Percentiles rank a stretch among this genome's conserved stretches.
Evolutionary conservation across 2,113 vertebrate species (phyloP).

Genomic region (Petrocephalus microphthalmus): DNA sequence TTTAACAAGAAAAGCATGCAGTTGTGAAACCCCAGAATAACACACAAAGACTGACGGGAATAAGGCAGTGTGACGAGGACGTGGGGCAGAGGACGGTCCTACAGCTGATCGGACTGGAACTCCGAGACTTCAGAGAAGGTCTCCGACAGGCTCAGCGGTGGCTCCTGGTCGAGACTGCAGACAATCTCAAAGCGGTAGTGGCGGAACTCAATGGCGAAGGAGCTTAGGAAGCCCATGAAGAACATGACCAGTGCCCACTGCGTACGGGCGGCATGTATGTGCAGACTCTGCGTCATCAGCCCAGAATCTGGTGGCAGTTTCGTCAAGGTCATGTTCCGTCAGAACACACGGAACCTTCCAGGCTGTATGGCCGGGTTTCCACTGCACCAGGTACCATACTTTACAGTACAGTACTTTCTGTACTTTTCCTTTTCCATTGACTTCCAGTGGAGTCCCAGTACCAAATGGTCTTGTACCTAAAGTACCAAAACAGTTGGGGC

Average conservation of each 20-base stretch:
- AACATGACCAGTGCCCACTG: conserved; percentile 88
- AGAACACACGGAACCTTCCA: not conserved
- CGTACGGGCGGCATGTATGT: conserved; percentile 68
- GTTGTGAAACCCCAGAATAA: conserved; percentile 14
- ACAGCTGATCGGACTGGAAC: conserved; percentile 51
- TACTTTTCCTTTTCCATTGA: not conserved
- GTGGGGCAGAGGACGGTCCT: not conserved
- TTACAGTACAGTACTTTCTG: not conserved
- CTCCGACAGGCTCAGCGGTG: conserved; percentile 61
- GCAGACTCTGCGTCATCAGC: conserved; percentile 61
- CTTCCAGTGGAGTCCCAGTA: not conserved
- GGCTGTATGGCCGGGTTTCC: not conserved
- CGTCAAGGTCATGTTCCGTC: conserved; percentile 58
- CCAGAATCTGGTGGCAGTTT: conserved; percentile 60
- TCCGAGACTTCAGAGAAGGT: conserved; percentile 63
- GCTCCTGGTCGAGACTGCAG: conserved; percentile 66
- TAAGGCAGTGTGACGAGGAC: not conserved
- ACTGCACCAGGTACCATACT: not conserved
- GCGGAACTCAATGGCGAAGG: conserved; percentile 83
- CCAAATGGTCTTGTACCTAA: not conserved
- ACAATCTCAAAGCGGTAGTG: conserved; percentile 71
- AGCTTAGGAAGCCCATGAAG: conserved; percentile 74
- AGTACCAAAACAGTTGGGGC: not conserved
- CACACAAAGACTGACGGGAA: not conserved
- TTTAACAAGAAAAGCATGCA: conserved; percentile 34